Evolutionary conservation across 1,140 invertebrate species (phyloP).

Genomic region (Hylaeus anthracinus): DNA sequence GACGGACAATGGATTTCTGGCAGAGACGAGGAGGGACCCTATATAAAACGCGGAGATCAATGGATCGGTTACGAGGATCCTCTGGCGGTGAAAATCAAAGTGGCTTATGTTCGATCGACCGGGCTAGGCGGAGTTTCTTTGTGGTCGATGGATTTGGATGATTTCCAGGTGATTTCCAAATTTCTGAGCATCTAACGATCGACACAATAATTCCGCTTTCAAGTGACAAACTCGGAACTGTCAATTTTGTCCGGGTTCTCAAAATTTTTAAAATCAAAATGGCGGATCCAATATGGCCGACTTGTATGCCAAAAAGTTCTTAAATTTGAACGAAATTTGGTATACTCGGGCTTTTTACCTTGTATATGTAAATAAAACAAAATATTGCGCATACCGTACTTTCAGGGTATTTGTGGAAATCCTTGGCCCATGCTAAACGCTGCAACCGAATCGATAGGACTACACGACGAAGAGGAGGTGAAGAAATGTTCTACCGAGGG

Average conservation of each 20-base stretch:
- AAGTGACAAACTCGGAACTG: too few relatives aligned
- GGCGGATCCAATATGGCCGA: too few relatives aligned
- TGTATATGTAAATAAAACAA: background rate
- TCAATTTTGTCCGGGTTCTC: too few relatives aligned
- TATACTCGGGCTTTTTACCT: too few relatives aligned
- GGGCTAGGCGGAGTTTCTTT: slow-evolving; percentile 86
- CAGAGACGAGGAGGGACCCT: slow-evolving; percentile 87
- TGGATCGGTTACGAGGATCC: slow-evolving; percentile 93
- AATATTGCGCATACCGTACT: background rate
- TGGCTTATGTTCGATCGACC: slow-evolving; percentile 84
- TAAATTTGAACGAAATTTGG: too few relatives aligned
- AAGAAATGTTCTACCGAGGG: slow-evolving; percentile 80
- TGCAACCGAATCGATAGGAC: slow-evolving; percentile 82
- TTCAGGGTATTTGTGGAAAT: slow-evolving; percentile 84
- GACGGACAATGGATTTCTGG: slow-evolving; percentile 82
- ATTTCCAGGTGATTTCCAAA: slow-evolving; percentile 79
- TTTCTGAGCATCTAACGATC: too few relatives aligned
- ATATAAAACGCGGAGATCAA: slow-evolving; percentile 87
- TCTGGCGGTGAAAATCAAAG: slow-evolving; percentile 85
- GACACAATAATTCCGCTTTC: too few relatives aligned
- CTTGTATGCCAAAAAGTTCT: too few relatives aligned
- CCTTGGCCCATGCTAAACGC: slow-evolving; percentile 85
- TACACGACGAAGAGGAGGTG: slow-evolving; percentile 54
- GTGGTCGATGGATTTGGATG: slow-evolving; percentile 86
- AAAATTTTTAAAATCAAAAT: too few relatives aligned